Evolutionary conservation across 2,113 vertebrate species (phyloP).

Genomic region (Haplochromis burtoni): DNA sequence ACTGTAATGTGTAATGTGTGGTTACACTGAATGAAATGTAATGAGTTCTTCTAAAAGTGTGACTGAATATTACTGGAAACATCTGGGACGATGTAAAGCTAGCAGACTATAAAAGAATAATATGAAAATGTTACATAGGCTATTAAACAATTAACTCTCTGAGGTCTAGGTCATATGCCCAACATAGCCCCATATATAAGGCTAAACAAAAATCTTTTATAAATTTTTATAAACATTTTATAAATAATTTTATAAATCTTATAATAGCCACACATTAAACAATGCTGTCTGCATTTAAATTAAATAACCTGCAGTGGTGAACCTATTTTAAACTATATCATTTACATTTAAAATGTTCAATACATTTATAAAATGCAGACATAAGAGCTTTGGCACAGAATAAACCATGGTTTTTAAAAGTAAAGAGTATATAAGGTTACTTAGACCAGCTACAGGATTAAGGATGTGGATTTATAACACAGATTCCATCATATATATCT

Average conservation of each 20-base stretch:
- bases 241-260: neutral
- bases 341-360: neutral
- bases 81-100: neutral
- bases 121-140: neutral
- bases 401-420: neutral
- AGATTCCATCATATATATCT: neutral
- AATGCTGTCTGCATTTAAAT: neutral
- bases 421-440: neutral
- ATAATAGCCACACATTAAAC: neutral
- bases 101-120: neutral
- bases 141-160: neutral
- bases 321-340: neutral
- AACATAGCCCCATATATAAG: neutral
- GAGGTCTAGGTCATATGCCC: neutral
- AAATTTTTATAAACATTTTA: no score
- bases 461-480: neutral
- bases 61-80: neutral
- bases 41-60: neutral
- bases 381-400: neutral
- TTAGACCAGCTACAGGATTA: neutral
- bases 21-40: neutral
- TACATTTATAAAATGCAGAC: neutral
- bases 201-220: neutral
- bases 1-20: neutral
- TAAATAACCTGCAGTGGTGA: neutral